Percentiles rank a stretch among this genome's conserved stretches.
Conservation (phyloP, 2,113 vertebrate species). For the Indicator indicator region DNA sequence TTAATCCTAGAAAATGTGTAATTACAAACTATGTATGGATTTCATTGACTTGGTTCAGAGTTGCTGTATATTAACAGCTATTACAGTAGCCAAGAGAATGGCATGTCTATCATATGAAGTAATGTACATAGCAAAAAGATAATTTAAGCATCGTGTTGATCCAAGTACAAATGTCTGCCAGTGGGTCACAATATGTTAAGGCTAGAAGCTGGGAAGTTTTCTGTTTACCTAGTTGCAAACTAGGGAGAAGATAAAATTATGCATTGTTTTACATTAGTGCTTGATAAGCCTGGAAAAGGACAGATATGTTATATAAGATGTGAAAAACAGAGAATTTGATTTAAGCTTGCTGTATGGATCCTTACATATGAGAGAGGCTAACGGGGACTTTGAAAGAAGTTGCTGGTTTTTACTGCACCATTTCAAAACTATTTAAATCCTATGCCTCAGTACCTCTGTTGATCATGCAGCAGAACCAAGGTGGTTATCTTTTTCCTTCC, state of each 20-base stretch:
- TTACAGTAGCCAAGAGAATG: not conserved
- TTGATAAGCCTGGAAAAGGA: not conserved
- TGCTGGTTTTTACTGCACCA: not conserved
- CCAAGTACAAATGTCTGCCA: not conserved
- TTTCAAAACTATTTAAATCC: not conserved
- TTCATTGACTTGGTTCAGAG: not conserved
- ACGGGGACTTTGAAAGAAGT: not conserved
- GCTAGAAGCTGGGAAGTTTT: not conserved
- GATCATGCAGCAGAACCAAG: not conserved
- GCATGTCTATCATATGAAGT: not conserved
- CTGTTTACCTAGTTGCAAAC: not conserved
- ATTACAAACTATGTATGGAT: not conserved
- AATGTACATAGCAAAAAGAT: not conserved
- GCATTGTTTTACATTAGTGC: not conserved
- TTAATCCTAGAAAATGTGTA: not conserved
- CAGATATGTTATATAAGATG: not conserved
- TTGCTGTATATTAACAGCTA: not conserved
- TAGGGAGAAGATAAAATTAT: not conserved
- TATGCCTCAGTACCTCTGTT: not conserved
- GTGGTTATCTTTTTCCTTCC: not conserved
- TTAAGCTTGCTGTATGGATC: not conserved
- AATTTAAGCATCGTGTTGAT: not conserved
- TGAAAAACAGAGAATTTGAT: not conserved
- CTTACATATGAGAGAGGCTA: not conserved
- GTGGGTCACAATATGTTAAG: not conserved